Percentiles rank a stretch among this genome's conserved stretches.
Conservation (phyloP, 2,888 invertebrate genomes). For the Leucozona laternaria region DNA sequence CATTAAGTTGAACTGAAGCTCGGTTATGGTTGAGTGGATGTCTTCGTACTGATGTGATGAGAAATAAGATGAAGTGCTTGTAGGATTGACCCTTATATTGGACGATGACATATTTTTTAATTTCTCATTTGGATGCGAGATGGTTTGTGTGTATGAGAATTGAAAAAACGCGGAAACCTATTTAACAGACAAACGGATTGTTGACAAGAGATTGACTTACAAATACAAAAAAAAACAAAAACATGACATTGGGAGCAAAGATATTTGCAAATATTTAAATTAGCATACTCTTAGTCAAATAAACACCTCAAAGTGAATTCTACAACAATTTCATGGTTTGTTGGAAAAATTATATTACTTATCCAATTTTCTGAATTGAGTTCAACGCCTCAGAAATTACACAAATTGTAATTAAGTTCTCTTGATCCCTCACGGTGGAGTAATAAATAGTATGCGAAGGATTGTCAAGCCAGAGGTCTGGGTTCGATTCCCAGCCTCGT, state of each 20-base stretch:
- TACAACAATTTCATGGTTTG: no score
- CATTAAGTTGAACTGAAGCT: constrained; percentile 79
- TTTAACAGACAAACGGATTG: neutral
- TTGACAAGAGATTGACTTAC: constrained; percentile 20
- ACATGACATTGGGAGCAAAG: neutral
- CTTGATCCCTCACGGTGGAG: no score
- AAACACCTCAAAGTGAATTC: no score
- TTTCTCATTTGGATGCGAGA: constrained; percentile 50
- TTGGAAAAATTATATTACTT: no score
- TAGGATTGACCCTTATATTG: constrained; percentile 25
- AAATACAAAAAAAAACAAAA: constrained; percentile 15
- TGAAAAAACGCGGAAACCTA: constrained; percentile 44
- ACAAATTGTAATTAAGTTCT: no score
- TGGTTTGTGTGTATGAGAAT: neutral
- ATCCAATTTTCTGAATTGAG: no score
- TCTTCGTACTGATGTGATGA: constrained; percentile 36
- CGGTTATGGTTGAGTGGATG: constrained; percentile 78
- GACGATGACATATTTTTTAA: constrained; percentile 66
- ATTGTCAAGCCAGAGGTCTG: no score
- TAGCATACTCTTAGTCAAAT: no score
- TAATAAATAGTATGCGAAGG: no score
- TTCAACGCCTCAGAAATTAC: no score
- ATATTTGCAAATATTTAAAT: neutral
- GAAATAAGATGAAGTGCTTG: constrained; percentile 33
- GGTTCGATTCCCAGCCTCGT: no score